Percentiles rank a stretch among this genome's conserved stretches.
Conservation (phyloP, 2,888 invertebrate species). For the Salpingus planirostris region DNA sequence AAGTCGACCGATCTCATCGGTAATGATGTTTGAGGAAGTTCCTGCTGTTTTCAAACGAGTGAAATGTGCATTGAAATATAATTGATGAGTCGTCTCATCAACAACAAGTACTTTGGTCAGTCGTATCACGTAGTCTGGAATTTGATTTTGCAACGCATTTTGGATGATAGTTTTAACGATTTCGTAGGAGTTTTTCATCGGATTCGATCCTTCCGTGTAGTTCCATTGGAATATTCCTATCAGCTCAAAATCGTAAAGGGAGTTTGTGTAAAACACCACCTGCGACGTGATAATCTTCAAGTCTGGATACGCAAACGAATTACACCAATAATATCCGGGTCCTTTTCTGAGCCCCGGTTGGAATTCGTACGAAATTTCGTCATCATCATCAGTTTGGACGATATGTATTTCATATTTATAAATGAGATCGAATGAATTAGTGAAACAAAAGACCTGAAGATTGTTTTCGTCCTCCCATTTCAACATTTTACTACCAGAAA, state of each 20-base stretch:
- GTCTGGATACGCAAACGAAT: slow-evolving; percentile 24
- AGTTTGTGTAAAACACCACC: slow-evolving; percentile 9
- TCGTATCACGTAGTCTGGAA: background rate
- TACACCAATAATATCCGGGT: slow-evolving; percentile 29
- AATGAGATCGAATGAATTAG: slow-evolving; percentile 12
- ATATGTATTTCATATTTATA: background rate
- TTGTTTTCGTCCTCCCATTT: slow-evolving; percentile 1
- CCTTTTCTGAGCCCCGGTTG: too few species aligned
- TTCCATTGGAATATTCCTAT: slow-evolving; percentile 16
- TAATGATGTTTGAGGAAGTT: background rate
- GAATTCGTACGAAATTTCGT: too few species aligned
- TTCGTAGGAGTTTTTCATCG: too few species aligned
- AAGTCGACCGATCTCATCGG: background rate
- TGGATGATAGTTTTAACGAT: too few species aligned
- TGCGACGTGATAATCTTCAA: slow-evolving; percentile 15
- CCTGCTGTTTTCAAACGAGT: background rate
- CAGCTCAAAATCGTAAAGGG: slow-evolving; percentile 16
- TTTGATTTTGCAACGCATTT: too few species aligned
- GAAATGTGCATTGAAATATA: background rate
- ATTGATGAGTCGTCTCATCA: background rate
- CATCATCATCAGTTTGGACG: too few species aligned
- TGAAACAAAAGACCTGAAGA: slow-evolving; percentile 22
- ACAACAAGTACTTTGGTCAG: slow-evolving; percentile 1
- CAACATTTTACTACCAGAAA: background rate
- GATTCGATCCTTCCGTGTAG: slow-evolving; percentile 8